Base-by-base conservation (phyloP, 1,140 invertebrate genomes). In the Trachymyrmex cornetzi region DNA sequence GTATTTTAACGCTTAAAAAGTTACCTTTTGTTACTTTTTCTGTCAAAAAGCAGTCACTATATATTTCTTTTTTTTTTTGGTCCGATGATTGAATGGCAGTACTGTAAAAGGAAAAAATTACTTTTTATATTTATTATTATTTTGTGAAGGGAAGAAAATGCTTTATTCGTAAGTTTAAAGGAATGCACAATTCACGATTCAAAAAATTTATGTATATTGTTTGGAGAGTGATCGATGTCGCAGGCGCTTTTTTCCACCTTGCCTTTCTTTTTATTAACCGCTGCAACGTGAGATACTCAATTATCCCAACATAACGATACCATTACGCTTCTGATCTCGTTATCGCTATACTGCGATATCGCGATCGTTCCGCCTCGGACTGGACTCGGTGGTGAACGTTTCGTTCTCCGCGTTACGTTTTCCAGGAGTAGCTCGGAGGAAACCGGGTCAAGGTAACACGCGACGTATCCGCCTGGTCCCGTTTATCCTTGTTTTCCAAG, bases 391-490 rank as follows among this genome's bases (percentile, higher is more conserved):
- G 24, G 53, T 38, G 50, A 81, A 34, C 22, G 61, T 82, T 82
- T 77, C 77, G 59, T 82, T 89, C 85, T 27, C 59, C 44, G 50
- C 79, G 24, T 16, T 66, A 71, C 61, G 53, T 88, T 90, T 90
- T 88, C 48, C 86, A 88, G 74, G 75, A 84, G 74, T 85, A 75
- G 71, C 27, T 57, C 30, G 48, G 19, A 55, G 64, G 48, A 79
- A 90, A 88, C 57, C 61, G 87, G 89, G 89, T 90, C 89, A 91
- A 91, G 89, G 89, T 90, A 55, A 66, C 11, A n/a, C 38, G 63
- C 24, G 57, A 63, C 59, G 64, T 77, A 12, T 59, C 61, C 72
- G 59, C 55, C 79, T 88, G 71, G 71, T 84, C 55, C 86, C 71
- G 81, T 82, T 57, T 50, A 77, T 67, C 80, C 69, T 86, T 72